Base-by-base conservation (phyloP, 1,140 invertebrate species). In the Diuraphis noxia region DNA sequence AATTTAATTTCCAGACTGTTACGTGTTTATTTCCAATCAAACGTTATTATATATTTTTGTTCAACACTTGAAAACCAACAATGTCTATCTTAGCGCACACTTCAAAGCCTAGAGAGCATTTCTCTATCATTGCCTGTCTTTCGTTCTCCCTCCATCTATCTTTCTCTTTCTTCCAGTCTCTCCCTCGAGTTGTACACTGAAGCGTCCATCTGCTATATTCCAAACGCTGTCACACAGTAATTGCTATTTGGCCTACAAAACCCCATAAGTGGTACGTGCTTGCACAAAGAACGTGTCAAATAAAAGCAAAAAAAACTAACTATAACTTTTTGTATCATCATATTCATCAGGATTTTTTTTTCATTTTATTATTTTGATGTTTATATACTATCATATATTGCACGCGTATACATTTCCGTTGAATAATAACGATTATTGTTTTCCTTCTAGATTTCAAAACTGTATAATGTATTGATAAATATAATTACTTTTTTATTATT, bases 221-320 rank as follows among this genome's bases (percentile, higher is more conserved):
- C 43, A 38, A 86, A 86, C 36, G 85, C 30, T 52, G 85, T 86
- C 85, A 86, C 85, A 30, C 34, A 4, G 34, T 86, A 86, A 86
- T 86, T 86, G 85, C 85, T 52, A 72, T 72, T 86, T 52, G 85
- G 85, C 46, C 46, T 38, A 86, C 34, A 49, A 36, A 52, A 52
- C 36, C 34, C 34, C 34, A 52, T 52, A 52, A 86, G 85, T 86
- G 46, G 85, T 36, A 49, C 85, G 85, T 86, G 85, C 85, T 86
- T 52, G 2, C 8, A 86, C 85, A 86, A 36, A 52, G 85, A 34
- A 52, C 85, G 85, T 86, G 43, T 52, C 85, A 52, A 25, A 34
- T 38, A 72, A n/a, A 72, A 72, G 56, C 21, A 52, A 52, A 86
- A 34, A 43, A 86, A 86, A 49, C 19, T 34, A 4, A 25, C 85